Conservation (phyloP, 2,797 vertebrate genomes). For the Distichodus sexfasciatus region DNA sequence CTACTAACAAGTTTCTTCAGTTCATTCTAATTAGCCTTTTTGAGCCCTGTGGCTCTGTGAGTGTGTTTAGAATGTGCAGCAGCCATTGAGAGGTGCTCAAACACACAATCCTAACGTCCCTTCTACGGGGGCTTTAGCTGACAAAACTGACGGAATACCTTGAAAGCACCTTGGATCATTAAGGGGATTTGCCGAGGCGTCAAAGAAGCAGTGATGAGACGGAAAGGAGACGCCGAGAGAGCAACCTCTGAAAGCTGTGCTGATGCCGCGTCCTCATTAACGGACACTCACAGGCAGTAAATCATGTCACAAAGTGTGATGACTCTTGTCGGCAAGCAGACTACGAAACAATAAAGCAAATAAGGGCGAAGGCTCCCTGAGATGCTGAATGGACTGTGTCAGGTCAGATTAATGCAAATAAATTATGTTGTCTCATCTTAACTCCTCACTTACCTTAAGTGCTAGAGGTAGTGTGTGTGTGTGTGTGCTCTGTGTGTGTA, state of each 20-base stretch:
- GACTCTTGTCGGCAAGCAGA: constrained; percentile 6
- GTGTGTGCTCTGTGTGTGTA: background rate
- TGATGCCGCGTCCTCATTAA: constrained; percentile 39
- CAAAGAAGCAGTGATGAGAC: constrained; percentile 14
- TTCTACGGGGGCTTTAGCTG: background rate
- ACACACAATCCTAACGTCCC: background rate
- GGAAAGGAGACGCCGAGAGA: constrained; percentile 4
- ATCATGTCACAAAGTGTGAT: constrained; percentile 31
- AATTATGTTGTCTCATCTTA: constrained; percentile 44
- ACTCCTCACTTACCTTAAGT: constrained; percentile 52
- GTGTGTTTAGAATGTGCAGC: constrained; percentile 5
- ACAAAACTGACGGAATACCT: constrained; percentile 35
- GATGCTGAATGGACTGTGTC: constrained; percentile 37
- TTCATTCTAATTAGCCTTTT: constrained; percentile 37
- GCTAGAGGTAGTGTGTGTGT: background rate
- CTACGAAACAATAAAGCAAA: constrained; percentile 36
- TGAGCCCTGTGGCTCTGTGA: constrained; percentile 10
- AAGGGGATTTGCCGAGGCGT: constrained; percentile 28
- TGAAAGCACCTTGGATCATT: constrained; percentile 37
- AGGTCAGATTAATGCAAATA: constrained; percentile 48
- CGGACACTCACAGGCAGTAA: constrained; percentile 30
- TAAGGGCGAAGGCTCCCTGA: constrained; percentile 1
- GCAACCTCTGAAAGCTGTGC: constrained; percentile 1
- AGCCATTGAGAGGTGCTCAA: constrained; percentile 19
- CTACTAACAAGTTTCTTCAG: constrained; percentile 16